Conservation (phyloP, 2,113 vertebrate genomes). For the Globicephala melas region DNA sequence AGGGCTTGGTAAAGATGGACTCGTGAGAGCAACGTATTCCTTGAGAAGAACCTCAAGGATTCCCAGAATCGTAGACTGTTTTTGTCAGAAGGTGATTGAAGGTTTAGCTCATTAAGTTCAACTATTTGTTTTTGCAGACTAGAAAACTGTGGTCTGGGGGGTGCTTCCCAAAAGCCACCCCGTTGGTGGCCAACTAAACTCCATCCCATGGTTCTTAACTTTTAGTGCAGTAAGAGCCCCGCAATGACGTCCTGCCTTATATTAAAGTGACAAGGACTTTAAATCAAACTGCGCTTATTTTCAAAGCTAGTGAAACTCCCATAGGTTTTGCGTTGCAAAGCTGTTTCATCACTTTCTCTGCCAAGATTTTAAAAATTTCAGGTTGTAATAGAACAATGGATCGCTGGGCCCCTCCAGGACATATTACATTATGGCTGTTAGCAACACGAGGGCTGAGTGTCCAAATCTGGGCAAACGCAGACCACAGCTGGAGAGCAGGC, state of each 20-base stretch:
- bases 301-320: not conserved
- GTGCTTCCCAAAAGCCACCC: not conserved
- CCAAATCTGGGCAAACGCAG: not conserved
- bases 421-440: not conserved
- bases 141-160: not conserved
- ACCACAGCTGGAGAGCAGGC: rapidly evolving
- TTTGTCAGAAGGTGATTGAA: not conserved
- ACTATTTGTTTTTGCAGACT: rapidly evolving
- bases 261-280: rapidly evolving
- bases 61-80: rapidly evolving
- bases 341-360: slow-evolving; percentile 33
- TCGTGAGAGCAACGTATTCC: rapidly evolving
- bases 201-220: rapidly evolving
- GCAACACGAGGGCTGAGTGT: rapidly evolving
- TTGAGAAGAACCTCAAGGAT: not conserved
- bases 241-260: rapidly evolving
- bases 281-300: not conserved
- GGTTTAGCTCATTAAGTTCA: rapidly evolving
- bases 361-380: slow-evolving; percentile 26
- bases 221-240: rapidly evolving
- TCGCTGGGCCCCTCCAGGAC: not conserved
- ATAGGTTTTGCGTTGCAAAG: not conserved
- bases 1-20: not conserved
- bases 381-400: not conserved
- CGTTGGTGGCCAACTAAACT: rapidly evolving